phyloP scores from a whole-genome alignment of 2,797 vertebrate species.

The Malurus splendens region DNA sequence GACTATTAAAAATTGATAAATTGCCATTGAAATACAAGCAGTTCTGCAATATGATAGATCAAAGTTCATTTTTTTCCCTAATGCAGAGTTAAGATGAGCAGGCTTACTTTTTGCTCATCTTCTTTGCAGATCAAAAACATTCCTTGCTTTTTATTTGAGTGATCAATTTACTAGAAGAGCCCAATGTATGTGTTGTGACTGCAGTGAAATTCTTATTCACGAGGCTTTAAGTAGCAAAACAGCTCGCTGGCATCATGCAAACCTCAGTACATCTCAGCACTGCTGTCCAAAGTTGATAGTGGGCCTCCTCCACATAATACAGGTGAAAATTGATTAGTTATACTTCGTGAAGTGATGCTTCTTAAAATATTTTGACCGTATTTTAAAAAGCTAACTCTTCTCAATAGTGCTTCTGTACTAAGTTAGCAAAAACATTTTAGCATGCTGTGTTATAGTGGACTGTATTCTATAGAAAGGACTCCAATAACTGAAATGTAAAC shows the following conservation, averaged over 20 bases:
- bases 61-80: conserved; percentile 50
- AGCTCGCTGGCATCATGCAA: background rate
- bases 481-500: background rate
- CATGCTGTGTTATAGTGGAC: background rate
- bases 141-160: conserved; percentile 38
- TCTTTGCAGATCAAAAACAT: conserved; percentile 38
- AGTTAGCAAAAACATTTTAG: background rate
- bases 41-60: conserved; percentile 34
- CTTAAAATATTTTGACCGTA: background rate
- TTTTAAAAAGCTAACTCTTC: background rate
- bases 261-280: background rate
- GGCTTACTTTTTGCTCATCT: conserved; percentile 11
- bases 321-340: background rate
- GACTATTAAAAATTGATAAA: conserved; percentile 49
- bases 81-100: background rate
- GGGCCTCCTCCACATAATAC: background rate
- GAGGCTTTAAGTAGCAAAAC: background rate
- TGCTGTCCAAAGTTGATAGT: background rate
- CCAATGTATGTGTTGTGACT: background rate
- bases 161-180: conserved; percentile 6
- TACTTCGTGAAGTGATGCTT: background rate
- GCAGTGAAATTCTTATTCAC: conserved; percentile 15
- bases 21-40: conserved; percentile 29
- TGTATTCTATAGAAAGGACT: background rate
- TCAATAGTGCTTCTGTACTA: background rate